Base-by-base conservation (phyloP, 2,797 vertebrate species). In the Parotocinclus haroldoi region DNA sequence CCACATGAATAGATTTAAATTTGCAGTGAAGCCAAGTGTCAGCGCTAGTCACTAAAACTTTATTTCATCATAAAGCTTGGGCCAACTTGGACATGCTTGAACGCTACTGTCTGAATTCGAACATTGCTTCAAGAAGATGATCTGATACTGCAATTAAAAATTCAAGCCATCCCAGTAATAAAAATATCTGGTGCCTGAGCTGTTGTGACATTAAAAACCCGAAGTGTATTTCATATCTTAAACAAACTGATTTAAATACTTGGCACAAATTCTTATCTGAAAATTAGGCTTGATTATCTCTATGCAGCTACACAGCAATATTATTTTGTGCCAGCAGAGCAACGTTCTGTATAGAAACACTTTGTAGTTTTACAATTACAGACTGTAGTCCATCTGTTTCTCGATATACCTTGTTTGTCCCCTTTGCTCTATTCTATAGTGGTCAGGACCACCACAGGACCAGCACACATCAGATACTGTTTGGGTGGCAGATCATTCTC, bases 1-100 rank as follows among this genome's bases (percentile, higher is more conserved):
- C 74, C 82, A 85, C 81, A 83, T 84, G 84, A 86, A 84, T 85
- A 84, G 83, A 80, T 89, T 82, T 79, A 76, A 81, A 84, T 87
- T 77, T 81, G 80, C 81, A 76, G 78, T 76, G 74, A 82, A 85
- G 84, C 81, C 79, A 82, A 83, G 80, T 84, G 80, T 84, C 80
- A 81, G 68, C 69, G 77, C 72, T 59, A 75, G 68, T 78, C 77
- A 73, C 64, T 11, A 61, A 86, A 89, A 89, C 83, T 87, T 87
- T 82, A 86, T 82, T 86, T 81, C 78, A 84, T 82, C 78, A 72
- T 75, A 75, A 80, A 37, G 16, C 56, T 65, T 42, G 70, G 36
- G 80, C 78, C 79, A 75, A 73, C 63, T 13, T 55, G 44, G 58
- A 79, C 70, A 63, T 39, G 71, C 78, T 74, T 72, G 57, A 76